phyloP scores from a whole-genome alignment of 1,140 invertebrate species.

The Acromyrmex echinatior region DNA sequence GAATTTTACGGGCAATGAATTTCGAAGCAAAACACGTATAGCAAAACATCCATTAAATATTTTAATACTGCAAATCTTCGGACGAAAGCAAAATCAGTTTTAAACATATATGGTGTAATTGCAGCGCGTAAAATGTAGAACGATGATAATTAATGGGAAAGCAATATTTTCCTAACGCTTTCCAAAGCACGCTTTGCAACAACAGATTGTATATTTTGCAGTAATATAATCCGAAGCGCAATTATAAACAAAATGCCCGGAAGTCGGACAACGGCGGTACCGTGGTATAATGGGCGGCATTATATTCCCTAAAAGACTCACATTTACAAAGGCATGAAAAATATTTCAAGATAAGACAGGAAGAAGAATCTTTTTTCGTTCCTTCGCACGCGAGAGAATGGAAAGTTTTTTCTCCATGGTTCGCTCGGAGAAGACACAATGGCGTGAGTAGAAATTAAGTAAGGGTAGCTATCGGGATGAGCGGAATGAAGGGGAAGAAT shows the following conservation, averaged over 20 bases:
- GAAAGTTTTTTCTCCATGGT: conserved; percentile 23
- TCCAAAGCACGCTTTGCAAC: not conserved
- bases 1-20: not conserved
- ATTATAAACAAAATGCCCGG: not conserved
- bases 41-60: not conserved
- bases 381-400: conserved; percentile 12
- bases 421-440: conserved; percentile 25
- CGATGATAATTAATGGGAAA: not conserved
- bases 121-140: not conserved
- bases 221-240: not conserved
- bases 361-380: not conserved
- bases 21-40: not conserved
- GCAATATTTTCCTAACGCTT: not conserved
- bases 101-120: too few species aligned
- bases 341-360: conserved; percentile 37
- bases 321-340: conserved; percentile 31
- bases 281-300: not conserved
- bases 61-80: not conserved
- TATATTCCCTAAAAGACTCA: not conserved
- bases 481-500: conserved; percentile 1
- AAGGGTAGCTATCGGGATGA: not conserved
- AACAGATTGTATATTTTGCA: not conserved
- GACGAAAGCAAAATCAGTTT: not conserved
- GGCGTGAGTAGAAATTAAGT: not conserved
- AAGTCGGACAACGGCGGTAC: not conserved